Evolutionary conservation across 2,113 vertebrate genomes (phyloP).

Genomic region (human (Homo sapiens)): GRCh38 chr11:103753001-103753500

Average conservation of each 20-base stretch:
- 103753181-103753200: neutral
- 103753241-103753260: neutral
- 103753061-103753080: neutral
- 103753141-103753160: rapidly evolving
- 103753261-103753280: neutral
- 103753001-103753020: neutral
- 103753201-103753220: neutral
- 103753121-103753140: neutral
- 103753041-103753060: too few relatives aligned
- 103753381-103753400: neutral
- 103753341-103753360: neutral
- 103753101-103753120: too few relatives aligned
- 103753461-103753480: neutral
- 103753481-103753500: neutral
- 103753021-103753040: neutral
- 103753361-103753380: neutral
- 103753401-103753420: neutral
- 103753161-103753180: neutral
- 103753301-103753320: neutral
- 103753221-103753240: neutral
- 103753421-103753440: neutral
- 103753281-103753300: rapidly evolving
- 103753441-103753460: neutral
- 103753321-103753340: neutral
- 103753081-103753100: neutral